Conservation (phyloP, 1,140 invertebrate genomes). For the Arctopsyche grandis region DNA sequence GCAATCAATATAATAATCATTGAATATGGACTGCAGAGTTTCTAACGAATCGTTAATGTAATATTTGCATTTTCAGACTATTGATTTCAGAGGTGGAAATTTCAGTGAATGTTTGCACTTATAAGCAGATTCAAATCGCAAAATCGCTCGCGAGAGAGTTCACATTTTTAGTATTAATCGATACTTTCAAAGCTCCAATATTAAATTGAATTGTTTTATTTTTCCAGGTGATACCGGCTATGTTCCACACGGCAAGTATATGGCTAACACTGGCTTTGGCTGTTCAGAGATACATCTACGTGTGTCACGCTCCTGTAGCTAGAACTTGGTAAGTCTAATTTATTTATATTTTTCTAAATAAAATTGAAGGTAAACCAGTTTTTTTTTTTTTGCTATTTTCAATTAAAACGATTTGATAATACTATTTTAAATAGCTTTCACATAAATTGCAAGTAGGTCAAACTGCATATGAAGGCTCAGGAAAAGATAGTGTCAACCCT, state of each 20-base stretch:
- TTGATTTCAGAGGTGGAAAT: too few species aligned
- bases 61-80: too few species aligned
- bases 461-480: too few species aligned
- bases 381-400: too few species aligned
- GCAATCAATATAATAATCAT: too few species aligned
- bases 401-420: too few species aligned
- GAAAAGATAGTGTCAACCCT: too few species aligned
- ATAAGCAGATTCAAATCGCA: too few species aligned
- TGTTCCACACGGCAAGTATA: constrained; percentile 93
- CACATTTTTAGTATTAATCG: not conserved
- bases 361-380: not conserved
- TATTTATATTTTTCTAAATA: not conserved
- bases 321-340: constrained; percentile 71
- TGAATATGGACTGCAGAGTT: too few species aligned
- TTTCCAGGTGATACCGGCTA: constrained; percentile 78
- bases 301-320: constrained; percentile 88
- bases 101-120: too few species aligned
- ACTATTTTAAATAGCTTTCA: too few species aligned
- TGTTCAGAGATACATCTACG: constrained; percentile 91
- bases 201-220: not conserved
- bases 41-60: too few species aligned
- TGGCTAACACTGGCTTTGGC: constrained; percentile 90
- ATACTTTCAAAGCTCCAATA: not conserved
- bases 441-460: not conserved
- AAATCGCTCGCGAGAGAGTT: not conserved